Evolutionary conservation across 2,888 invertebrate genomes (phyloP).

Genomic region (Apodemia hepburni): DNA sequence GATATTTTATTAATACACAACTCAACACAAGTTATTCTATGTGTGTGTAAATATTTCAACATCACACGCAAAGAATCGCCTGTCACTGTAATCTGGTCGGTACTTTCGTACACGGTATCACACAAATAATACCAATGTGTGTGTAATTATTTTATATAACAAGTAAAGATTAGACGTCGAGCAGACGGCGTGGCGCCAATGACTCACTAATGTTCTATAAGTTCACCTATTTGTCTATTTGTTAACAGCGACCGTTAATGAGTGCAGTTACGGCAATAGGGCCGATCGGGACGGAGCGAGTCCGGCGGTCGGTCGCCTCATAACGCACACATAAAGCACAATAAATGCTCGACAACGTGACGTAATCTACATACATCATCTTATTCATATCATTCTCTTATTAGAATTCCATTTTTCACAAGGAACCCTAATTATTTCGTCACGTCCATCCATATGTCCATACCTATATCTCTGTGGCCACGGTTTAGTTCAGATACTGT

Average conservation of each 20-base stretch:
- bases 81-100: neutral
- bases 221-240: conserved; percentile 68
- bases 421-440: too few species aligned
- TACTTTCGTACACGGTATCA: neutral
- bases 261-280: conserved; percentile 47
- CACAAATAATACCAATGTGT: conserved; percentile 7
- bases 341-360: neutral
- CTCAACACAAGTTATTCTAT: too few species aligned
- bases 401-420: too few species aligned
- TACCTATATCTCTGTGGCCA: too few species aligned
- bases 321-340: neutral
- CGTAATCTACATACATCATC: too few species aligned
- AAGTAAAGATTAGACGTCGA: conserved; percentile 56
- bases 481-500: too few species aligned
- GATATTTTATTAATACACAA: too few species aligned
- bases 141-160: conserved; percentile 13
- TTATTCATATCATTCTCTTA: too few species aligned
- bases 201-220: conserved; percentile 67
- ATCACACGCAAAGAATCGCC: neutral
- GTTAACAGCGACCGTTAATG: conserved; percentile 72
- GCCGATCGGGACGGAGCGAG: conserved; percentile 44
- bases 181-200: conserved; percentile 75
- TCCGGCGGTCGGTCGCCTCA: conserved; percentile 20
- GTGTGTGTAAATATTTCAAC: neutral
- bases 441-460: too few species aligned